Evolutionary conservation across 2,888 invertebrate genomes (phyloP).

Genomic region (Acanthosepion lycidas): DNA sequence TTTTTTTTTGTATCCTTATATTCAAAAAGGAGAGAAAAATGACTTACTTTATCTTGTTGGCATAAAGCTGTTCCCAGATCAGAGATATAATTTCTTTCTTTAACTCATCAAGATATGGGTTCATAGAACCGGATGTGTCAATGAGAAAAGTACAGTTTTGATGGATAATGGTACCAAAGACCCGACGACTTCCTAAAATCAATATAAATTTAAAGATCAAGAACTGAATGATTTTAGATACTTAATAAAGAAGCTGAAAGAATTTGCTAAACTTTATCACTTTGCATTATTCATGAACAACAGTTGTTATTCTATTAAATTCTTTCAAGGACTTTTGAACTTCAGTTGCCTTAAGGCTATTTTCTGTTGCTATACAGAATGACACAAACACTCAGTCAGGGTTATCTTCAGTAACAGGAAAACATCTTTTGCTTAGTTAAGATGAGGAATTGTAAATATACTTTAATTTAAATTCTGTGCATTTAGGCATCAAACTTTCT

Average conservation of each 20-base stretch:
- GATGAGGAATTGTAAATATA: no score
- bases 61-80: constrained; percentile 75
- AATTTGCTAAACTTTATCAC: no score
- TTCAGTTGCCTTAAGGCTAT: no score
- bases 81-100: constrained; percentile 73
- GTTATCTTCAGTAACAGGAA: no score
- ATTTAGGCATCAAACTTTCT: no score
- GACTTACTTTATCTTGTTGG: constrained; percentile 67
- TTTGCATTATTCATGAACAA: no score
- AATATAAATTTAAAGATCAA: not conserved
- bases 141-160: constrained; percentile 71
- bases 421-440: no score
- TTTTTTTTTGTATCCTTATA: not conserved
- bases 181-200: constrained; percentile 69
- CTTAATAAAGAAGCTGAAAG: not conserved
- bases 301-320: no score
- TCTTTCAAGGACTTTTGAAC: no score
- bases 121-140: constrained; percentile 75
- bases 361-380: no score
- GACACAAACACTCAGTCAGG: no score
- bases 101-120: constrained; percentile 72
- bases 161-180: constrained; percentile 74
- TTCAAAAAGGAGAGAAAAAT: not conserved
- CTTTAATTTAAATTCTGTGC: no score
- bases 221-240: not conserved